Evolutionary conservation across 2,113 vertebrate species (phyloP), one percentile per base, ranked within the genome.

Genomic region (Anarrhichthys ocellatus): DNA sequence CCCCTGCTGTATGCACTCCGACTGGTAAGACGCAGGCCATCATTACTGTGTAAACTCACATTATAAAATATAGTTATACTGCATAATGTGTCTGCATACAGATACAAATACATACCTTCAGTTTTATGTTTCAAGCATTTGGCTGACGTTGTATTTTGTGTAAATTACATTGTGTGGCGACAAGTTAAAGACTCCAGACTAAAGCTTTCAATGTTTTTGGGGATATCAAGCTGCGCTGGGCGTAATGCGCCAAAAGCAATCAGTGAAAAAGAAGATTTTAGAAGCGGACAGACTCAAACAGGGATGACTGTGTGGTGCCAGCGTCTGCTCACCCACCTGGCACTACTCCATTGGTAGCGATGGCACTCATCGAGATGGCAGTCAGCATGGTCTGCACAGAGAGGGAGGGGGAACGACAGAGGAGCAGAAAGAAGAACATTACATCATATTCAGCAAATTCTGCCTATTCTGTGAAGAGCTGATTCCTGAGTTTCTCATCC

Each of bases 281-380:
- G 84, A 87, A 87, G 85, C 74, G 71, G 87, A 80, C 82, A 81
- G 89, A 64, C 69, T 90, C 91, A 88, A 92, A 90, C 87, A 68
- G 90, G 9, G 89, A 87, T 75, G 87, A 80, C 80, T 90, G 83
- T 76, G 77, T 80, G 85, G 82, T 77, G 86, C 85, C 89, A 80
- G 89, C 71, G 88, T 92, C 90, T 92, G 90, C 82, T 93, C 89
- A 94, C 93, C 83, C 96, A 99, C 98, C 98, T 96, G 98, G 98
- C 86, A 99, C 98, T 11, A 99, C 98, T 73, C 98, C 98, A 75
- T 99, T 99, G 89, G 98, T 99, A 29, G 98, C 98, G 2, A 99
- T 99, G 1, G 98, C 98, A 4, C 98, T 99, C 98, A 99, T 99
- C 24, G 98, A 99, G 91, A 99, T 99, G 92, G 98, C 98, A 15